These are phyloP conservation scores for Corella eumyota DNA, from an alignment of 23 tunicate genomes.

Conservation along the genomic window DNA sequence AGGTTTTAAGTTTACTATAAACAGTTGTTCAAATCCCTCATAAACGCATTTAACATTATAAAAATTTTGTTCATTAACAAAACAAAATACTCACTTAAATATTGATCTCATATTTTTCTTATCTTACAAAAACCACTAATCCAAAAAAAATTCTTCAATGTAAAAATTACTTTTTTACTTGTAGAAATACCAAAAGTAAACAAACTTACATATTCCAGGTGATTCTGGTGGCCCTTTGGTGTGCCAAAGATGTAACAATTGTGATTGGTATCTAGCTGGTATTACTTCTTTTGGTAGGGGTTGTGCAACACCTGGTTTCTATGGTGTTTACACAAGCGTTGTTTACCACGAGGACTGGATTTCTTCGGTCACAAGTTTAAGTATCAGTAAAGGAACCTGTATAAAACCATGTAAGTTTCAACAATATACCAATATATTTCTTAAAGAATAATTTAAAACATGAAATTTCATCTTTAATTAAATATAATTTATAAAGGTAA, in stretches of 20 bases:
- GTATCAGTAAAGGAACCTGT: not conserved
- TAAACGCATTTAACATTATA: no score
- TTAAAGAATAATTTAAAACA: not conserved
- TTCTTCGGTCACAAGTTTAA: not conserved
- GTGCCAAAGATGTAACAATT: constrained; percentile 47
- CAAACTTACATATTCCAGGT: no score
- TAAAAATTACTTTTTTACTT: not conserved
- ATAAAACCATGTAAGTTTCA: constrained; percentile 4
- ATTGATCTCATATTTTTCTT: not conserved
- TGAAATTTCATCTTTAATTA: not conserved
- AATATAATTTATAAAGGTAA: no score
- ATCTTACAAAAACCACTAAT: not conserved
- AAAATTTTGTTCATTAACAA: no score
- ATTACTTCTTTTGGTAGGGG: constrained; percentile 56
- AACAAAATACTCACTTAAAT: no score
- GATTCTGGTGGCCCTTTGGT: constrained; percentile 84
- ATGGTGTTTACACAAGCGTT: constrained; percentile 77
- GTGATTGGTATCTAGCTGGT: constrained; percentile 61
- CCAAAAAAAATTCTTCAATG: no score
- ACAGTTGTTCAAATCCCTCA: no score
- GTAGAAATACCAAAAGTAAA: not conserved
- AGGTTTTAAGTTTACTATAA: not conserved
- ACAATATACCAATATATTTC: not conserved
- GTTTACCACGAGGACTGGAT: constrained; percentile 20
- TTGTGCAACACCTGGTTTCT: constrained; percentile 40